phyloP scores from a whole-genome alignment of 1,140 invertebrate genomes.

The Reticulitermes speratus region DNA sequence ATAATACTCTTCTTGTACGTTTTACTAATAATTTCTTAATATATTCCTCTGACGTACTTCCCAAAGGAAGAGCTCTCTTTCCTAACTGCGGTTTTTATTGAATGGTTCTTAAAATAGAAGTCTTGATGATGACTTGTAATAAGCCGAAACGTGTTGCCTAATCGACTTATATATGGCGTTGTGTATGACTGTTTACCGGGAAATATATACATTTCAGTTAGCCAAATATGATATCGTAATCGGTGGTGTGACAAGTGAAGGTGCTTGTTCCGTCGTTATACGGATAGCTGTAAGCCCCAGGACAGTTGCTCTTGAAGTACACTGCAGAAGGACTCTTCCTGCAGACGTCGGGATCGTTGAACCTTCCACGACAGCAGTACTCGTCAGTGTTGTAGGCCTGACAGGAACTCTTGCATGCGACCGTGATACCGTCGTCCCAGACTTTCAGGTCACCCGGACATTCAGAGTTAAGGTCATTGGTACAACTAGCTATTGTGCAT shows the following conservation, averaged over 20 bases:
- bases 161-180: too few relatives aligned
- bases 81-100: too few relatives aligned
- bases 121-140: too few relatives aligned
- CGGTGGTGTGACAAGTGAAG: constrained; percentile 37
- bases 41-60: too few relatives aligned
- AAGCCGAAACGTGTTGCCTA: too few relatives aligned
- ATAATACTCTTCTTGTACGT: too few relatives aligned
- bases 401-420: constrained; percentile 53
- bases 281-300: constrained; percentile 42
- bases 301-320: constrained; percentile 40
- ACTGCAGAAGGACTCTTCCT: constrained; percentile 32
- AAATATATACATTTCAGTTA: neutral
- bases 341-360: constrained; percentile 46
- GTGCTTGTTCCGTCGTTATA: constrained; percentile 40
- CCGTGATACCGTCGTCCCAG: constrained; percentile 37
- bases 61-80: too few relatives aligned
- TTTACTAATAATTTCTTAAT: too few relatives aligned
- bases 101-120: too few relatives aligned
- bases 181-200: too few relatives aligned
- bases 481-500: constrained; percentile 45
- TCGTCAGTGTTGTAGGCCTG: constrained; percentile 47
- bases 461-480: constrained; percentile 43
- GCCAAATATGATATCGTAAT: constrained; percentile 18
- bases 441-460: constrained; percentile 46
- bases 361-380: constrained; percentile 49